A percentile compares a stretch with the other conserved stretches of the same genome.
These are phyloP conservation scores for Dicentrarchus labrax DNA, from an alignment of 2,113 vertebrate species.

Conservation along the genomic window DNA sequence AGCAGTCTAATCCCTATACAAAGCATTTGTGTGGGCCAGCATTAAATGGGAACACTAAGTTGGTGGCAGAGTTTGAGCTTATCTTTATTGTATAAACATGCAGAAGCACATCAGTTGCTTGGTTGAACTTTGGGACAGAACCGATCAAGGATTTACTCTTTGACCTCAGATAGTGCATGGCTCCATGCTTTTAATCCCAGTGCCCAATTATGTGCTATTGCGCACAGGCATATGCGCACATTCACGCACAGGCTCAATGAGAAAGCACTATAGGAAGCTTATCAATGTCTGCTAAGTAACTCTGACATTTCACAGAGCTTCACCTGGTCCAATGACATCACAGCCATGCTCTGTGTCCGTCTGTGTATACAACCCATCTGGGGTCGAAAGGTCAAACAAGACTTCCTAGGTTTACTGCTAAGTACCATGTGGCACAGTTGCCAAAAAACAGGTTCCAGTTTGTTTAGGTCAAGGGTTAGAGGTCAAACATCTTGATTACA, in stretches of 20 bases:
- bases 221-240: slow-evolving; percentile 16
- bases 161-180: slow-evolving; percentile 35
- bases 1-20: slow-evolving; percentile 12
- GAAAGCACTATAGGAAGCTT: slow-evolving; percentile 16
- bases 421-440: slow-evolving; percentile 17
- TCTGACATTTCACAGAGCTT: slow-evolving; percentile 42
- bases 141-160: slow-evolving; percentile 50
- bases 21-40: not conserved
- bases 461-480: slow-evolving; percentile 39
- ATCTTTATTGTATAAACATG: slow-evolving; percentile 41
- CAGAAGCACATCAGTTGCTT: slow-evolving; percentile 18
- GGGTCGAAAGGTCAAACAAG: slow-evolving; percentile 56
- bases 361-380: slow-evolving; percentile 8
- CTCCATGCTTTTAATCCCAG: slow-evolving; percentile 31
- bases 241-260: not conserved
- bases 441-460: slow-evolving; percentile 47
- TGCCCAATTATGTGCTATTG: slow-evolving; percentile 12
- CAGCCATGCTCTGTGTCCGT: slow-evolving; percentile 17
- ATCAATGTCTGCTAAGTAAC: slow-evolving; percentile 29
- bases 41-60: slow-evolving; percentile 14
- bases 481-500: slow-evolving; percentile 53
- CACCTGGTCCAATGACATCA: slow-evolving; percentile 49
- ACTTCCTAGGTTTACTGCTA: slow-evolving; percentile 33
- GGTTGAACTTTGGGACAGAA: slow-evolving; percentile 9
- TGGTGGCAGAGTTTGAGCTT: slow-evolving; percentile 1